Percentiles rank a stretch among this genome's conserved stretches.
These are phyloP conservation scores for Drosophila teissieri DNA, from an alignment of 1,140 invertebrate species.

Conservation along the genomic window DNA sequence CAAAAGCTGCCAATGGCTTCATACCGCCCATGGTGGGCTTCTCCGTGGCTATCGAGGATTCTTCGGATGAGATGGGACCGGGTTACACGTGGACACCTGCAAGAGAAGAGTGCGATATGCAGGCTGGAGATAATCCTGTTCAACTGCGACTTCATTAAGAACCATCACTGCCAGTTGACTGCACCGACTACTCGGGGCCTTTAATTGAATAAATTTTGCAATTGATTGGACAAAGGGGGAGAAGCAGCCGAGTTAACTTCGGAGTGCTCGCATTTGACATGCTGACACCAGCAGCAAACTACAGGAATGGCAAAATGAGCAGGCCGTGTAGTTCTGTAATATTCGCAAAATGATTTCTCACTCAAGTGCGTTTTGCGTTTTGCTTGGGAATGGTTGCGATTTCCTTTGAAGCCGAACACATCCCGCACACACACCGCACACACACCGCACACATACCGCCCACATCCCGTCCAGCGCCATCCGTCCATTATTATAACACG, in stretches of 20 bases:
- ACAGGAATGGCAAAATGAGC: constrained; percentile 10
- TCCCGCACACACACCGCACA: too few relatives aligned
- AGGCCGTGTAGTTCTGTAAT: constrained; percentile 27
- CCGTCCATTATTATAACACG: constrained; percentile 60
- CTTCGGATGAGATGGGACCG: constrained; percentile 1
- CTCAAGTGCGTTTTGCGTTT: constrained; percentile 68
- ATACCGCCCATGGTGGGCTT: constrained; percentile 57
- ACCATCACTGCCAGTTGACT: constrained; percentile 34
- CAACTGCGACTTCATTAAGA: constrained; percentile 39
- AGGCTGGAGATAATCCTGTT: constrained; percentile 14
- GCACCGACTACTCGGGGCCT: constrained; percentile 8
- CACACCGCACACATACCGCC: too few relatives aligned
- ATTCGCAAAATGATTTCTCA: constrained; percentile 66
- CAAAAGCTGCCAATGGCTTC: constrained; percentile 33
- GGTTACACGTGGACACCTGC: constrained; percentile 29
- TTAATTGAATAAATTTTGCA: constrained; percentile 56
- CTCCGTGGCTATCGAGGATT: constrained; percentile 13
- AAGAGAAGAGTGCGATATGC: constrained; percentile 1
- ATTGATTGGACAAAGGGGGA: constrained; percentile 54
- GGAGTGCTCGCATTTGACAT: constrained; percentile 30
- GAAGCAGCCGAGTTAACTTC: constrained; percentile 25
- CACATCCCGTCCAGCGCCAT: constrained; percentile 46
- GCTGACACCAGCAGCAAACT: constrained; percentile 58
- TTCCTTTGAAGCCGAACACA: constrained; percentile 60
- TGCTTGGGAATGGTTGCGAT: constrained; percentile 33